Evolutionary conservation across 2,888 invertebrate genomes (phyloP), one percentile per base, ranked within the genome.

Genomic region (Ypsolopha scabrella): DNA sequence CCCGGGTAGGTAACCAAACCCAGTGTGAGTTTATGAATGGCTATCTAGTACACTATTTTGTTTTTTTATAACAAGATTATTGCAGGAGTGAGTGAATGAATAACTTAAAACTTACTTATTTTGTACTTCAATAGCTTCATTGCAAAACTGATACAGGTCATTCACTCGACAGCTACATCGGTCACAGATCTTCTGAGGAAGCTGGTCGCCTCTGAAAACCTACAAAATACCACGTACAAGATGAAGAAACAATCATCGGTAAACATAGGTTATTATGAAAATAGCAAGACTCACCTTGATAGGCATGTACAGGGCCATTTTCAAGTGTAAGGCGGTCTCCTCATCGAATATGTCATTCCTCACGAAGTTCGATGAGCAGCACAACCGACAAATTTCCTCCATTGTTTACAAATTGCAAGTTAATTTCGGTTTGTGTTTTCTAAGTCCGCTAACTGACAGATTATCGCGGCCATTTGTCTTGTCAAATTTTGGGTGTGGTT

Each of bases 131-230:
- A 89, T 88, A 50, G 90, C 88, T 61, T 90, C 90, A 65, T 90
- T 92, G 80, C 91, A 91, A 74, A 92, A 92, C 71, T 91, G 89
- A 72, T 92, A 92, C 62, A 90, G 85, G 71, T 90, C 88, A 65
- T 92, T 92, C 66, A 92, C 87, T 85, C 91, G 92, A 68, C 89
- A 90, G 71, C 90, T 89, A 72, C 92, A 92, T 58, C 88, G 89
- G 71, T 91, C 90, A 69, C 92, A 92, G 62, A 92, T 90, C 71
- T 89, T 91, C 75, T 92, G 91, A 51, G 92, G 92, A 63, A 92
- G 80, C 65, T 86, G 87, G 71, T 92, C 92, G 60, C 91, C 90
- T 66, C 87, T 88, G 55, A 88, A 81, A 56, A 92, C 88, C 92
- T 92, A 80, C 33, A 75, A 75, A 39, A n/a, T 61, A 63, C 59